Base-by-base conservation (phyloP, 2,113 vertebrate genomes). In the Gadus chalcogrammus region DNA sequence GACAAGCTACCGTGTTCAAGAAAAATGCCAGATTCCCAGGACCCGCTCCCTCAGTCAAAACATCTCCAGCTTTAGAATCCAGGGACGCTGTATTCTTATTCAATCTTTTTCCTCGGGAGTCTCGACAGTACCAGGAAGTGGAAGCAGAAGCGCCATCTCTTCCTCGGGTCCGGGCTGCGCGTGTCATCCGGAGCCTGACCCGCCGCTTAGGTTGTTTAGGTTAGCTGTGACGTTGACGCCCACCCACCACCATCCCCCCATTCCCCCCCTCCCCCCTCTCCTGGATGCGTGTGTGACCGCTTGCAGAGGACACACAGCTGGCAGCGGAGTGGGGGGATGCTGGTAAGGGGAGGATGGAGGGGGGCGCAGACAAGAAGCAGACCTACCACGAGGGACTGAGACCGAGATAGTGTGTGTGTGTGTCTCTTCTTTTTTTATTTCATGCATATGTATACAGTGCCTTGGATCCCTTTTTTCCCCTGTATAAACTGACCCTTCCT, bases 21-120 rank as follows among this genome's bases (percentile, higher is more conserved):
- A 90, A 84, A 90, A 88, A 87, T 76, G 81, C 79, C 78, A 80
- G 74, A 90, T 91, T 91, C 91, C 89, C 91, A 91, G 87, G 87
- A 82, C 87, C 83, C 71, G 72, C 79, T 84, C 85, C 42, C 84
- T 83, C 4, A 92, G 91, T 90, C 91, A 92, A 92, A 92, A 92
- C 90, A 91, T 88, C 69, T 84, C 90, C 86, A 64, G 65, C 84
- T 88, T 88, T 88, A 88, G 87, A 89, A 86, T 69, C 80, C 80
- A 84, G 83, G 90, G 86, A 87, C 84, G 67, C 80, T 85, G 81
- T 85, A 87, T 87, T 85, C 77, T 71, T 82, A 74, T 87, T 82
- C 88, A 64, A 58, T 75, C 80, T 81, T 60, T 70, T 75, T 75
- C 65, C 71, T 79, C 72, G 17, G 52, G n/a, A 64, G 72, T 81